Conservation (phyloP, 2,113 vertebrate species). For the Telmatochromis sp. region DNA sequence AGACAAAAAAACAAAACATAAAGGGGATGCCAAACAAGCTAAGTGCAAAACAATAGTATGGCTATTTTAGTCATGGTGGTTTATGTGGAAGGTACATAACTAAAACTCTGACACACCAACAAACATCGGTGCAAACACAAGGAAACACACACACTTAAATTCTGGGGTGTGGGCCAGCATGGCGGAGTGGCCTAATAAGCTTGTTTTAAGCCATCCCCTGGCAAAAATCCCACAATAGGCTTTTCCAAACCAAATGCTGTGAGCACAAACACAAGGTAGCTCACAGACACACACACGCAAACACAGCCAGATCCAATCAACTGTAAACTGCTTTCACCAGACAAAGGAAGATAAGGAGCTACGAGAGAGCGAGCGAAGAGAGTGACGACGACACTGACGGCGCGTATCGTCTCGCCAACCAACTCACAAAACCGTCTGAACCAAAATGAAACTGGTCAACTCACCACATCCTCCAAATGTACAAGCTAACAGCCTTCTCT, state of each 20-base stretch:
- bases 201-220: slow-evolving; percentile 61
- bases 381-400: not conserved
- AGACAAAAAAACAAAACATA: not conserved
- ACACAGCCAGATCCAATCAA: slow-evolving; percentile 63
- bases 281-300: not conserved
- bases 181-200: slow-evolving; percentile 50
- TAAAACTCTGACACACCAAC: not conserved
- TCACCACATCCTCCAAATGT: not conserved
- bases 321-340: slow-evolving; percentile 72
- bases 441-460: not conserved
- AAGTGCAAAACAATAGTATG: slow-evolving; percentile 1
- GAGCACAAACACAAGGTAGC: not conserved
- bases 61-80: slow-evolving; percentile 1
- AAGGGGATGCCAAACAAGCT: not conserved
- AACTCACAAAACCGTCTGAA: not conserved
- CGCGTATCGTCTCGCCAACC: not conserved
- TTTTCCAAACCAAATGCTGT: slow-evolving; percentile 65
- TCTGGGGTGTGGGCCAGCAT: slow-evolving; percentile 38
- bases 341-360: slow-evolving; percentile 38
- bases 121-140: not conserved
- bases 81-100: not conserved
- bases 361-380: not conserved
- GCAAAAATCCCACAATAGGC: slow-evolving; percentile 71
- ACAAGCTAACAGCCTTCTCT: not conserved
- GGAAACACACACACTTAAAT: not conserved